Base-by-base conservation (phyloP, 2,113 vertebrate species). In the Coryphaenoides rupestris region DNA sequence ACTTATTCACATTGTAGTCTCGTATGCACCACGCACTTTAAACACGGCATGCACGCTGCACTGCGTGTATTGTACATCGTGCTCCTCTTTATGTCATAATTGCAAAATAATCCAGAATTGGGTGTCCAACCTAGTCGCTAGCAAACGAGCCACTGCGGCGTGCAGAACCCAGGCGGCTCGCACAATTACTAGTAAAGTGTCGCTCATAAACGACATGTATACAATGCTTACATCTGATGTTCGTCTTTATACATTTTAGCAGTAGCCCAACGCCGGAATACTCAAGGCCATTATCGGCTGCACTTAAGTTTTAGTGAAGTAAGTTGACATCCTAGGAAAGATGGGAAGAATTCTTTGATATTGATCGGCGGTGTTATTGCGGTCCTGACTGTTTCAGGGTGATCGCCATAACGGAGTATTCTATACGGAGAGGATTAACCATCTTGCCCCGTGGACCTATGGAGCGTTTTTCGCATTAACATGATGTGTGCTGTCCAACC, bases 401-500 rank as follows among this genome's bases (percentile, higher is more conserved):
- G 6, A 64, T 62, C 58, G 66, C 24, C 72, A 53, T 52, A 74
- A 71, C 65, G 78, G 77, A 69, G 66, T 62, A 71, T 70, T 33
- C 71, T 52, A 65, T 2, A 61, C 53, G 57, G 58, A 59, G 61
- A 23, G 73, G 81, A 85, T 74, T 81, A 71, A 62, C 72, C 62
- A 55, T 66, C 65, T 52, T 24, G 62, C 28, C 46, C 54, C 55
- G 66, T 21, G 9, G 57, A 74, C 72, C 45, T 10, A 69, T 74
- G 63, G 79, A 75, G 21, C 66, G 47, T 60, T 75, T 80, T 76
- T 68, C 57, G 49, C 5, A 17, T 26, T 65, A 70, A 68, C 58
- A 85, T 46, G 69, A 90, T 90, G 88, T 52, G 40, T 69, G 62
- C 40, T 46, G 26, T 75, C 53, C 68, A 52, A 64, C 72, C 62